phyloP scores from a whole-genome alignment of 2,113 vertebrate species.

The Ailurus styani region DNA sequence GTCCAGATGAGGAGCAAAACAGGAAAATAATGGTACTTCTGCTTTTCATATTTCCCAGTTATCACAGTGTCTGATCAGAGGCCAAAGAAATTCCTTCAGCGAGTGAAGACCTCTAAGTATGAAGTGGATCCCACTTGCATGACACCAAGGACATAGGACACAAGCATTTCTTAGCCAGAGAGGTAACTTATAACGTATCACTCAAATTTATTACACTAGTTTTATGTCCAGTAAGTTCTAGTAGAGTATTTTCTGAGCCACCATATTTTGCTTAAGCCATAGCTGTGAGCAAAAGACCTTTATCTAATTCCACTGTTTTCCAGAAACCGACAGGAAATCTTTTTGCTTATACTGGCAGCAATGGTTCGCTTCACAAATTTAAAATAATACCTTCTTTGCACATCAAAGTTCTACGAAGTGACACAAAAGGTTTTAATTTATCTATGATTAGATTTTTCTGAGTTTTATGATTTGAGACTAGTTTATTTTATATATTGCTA shows the following conservation, averaged over 20 bases:
- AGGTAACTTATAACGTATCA: not conserved
- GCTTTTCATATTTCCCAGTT: not conserved
- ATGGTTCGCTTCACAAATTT: not conserved
- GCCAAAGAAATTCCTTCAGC: not conserved
- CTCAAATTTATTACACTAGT: not conserved
- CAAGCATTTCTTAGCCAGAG: not conserved
- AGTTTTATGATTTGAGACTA: not conserved
- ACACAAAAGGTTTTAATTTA: not conserved
- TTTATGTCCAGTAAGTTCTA: not conserved
- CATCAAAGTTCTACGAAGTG: not conserved
- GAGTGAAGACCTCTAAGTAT: not conserved
- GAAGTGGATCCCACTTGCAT: not conserved
- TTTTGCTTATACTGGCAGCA: not conserved
- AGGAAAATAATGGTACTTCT: not conserved
- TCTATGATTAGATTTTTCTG: not conserved
- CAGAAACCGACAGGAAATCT: not conserved
- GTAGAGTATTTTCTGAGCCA: not conserved
- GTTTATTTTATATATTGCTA: not conserved
- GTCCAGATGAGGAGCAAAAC: not conserved
- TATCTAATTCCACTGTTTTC: not conserved
- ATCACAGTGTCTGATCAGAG: not conserved
- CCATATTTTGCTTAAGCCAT: not conserved
- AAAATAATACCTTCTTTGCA: not conserved
- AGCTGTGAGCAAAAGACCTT: not conserved
- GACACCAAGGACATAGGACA: not conserved